phyloP scores from a whole-genome alignment of 35 echinoderm and acorn worm genomes.

The Eucidaris tribuloides region DNA sequence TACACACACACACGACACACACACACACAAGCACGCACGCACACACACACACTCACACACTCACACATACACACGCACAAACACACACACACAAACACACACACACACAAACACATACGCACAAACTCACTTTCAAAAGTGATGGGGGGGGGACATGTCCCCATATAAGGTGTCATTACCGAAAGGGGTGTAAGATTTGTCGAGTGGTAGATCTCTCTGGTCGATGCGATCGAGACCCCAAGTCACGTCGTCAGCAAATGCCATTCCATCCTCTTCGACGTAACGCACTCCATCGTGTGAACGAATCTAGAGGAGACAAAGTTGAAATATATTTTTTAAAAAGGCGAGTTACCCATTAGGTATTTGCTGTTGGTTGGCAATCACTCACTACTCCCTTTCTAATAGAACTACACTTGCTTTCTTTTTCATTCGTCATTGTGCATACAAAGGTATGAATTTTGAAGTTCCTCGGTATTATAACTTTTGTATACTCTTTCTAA shows the following conservation, averaged over 20 bases:
- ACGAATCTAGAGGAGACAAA: slow-evolving; percentile 44
- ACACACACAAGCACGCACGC: no score
- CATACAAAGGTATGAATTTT: neutral
- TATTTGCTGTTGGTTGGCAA: no score
- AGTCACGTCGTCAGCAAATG: slow-evolving; percentile 47
- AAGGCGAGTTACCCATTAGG: neutral
- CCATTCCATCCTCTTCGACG: slow-evolving; percentile 71
- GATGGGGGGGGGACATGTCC: no score
- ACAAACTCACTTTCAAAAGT: no score
- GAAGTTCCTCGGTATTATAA: neutral
- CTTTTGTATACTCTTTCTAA: no score
- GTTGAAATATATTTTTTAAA: neutral
- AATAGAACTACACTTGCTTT: neutral
- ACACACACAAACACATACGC: no score
- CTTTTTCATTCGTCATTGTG: neutral
- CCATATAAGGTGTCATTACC: no score
- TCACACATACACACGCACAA: no score
- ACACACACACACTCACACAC: no score
- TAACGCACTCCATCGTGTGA: slow-evolving; percentile 61
- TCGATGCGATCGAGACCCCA: slow-evolving; percentile 89
- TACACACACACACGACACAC: no score
- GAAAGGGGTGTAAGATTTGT: slow-evolving; percentile 30
- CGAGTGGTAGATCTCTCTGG: slow-evolving; percentile 62
- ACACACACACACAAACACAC: no score
- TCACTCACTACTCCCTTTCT: no score